These are phyloP conservation scores for Hirtodrosophila confusa DNA, from an alignment of 2,888 invertebrate genomes.

Conservation along the genomic window DNA sequence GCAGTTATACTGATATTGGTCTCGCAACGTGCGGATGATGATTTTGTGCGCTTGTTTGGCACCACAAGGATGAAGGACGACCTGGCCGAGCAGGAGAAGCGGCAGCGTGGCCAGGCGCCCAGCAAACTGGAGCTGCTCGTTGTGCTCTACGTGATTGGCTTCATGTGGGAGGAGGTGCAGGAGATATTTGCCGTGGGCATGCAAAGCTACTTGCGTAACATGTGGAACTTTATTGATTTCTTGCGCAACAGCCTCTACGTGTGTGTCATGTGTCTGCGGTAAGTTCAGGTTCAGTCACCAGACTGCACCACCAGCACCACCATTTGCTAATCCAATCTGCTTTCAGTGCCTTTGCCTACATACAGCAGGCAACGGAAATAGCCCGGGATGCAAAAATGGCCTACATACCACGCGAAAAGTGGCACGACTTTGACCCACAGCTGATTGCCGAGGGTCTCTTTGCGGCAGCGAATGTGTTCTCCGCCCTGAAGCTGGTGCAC, in stretches of 20 bases:
- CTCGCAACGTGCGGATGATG: constrained; percentile 94
- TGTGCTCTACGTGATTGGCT: constrained; percentile 92
- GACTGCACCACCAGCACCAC: neutral
- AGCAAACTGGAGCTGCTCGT: constrained; percentile 93
- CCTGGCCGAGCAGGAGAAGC: constrained; percentile 87
- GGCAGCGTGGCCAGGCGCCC: constrained; percentile 93
- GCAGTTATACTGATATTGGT: constrained; percentile 95
- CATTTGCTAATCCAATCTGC: neutral
- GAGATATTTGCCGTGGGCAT: constrained; percentile 96
- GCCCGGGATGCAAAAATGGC: constrained; percentile 88
- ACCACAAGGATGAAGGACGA: constrained; percentile 88
- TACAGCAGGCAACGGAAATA: constrained; percentile 90
- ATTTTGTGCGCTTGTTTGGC: constrained; percentile 89
- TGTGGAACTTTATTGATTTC: constrained; percentile 99
- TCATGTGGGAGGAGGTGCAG: constrained; percentile 96
- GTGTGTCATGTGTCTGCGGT: constrained; percentile 88
- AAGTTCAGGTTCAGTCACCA: constrained; percentile 36
- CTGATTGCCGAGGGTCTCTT: constrained; percentile 96
- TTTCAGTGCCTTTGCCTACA: constrained; percentile 88
- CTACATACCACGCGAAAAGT: constrained; percentile 91
- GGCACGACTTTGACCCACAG: constrained; percentile 97
- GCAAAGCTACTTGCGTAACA: constrained; percentile 92
- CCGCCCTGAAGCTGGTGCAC: constrained; percentile 95
- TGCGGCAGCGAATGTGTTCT: constrained; percentile 97
- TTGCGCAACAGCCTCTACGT: constrained; percentile 94